These are phyloP conservation scores for Actenoides lindsayi DNA, from an alignment of 2,113 vertebrate genomes.

Conservation along the genomic window DNA sequence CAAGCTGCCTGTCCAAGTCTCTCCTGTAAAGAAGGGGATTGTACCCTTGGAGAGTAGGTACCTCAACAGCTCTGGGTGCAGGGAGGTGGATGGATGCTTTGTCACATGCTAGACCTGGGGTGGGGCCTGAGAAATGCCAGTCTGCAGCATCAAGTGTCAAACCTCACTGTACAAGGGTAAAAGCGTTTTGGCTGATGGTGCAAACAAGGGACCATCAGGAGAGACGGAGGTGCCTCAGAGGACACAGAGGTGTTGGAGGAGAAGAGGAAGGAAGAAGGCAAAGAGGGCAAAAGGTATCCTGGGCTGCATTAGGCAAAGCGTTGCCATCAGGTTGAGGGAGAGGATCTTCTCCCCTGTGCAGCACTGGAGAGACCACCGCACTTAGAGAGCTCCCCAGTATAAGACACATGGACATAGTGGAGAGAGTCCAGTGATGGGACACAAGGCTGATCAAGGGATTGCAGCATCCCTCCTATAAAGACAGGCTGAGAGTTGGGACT, in stretches of 20 bases:
- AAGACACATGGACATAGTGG: too few relatives aligned
- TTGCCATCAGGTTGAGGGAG: too few relatives aligned
- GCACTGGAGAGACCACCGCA: too few relatives aligned
- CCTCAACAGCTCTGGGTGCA: neutral
- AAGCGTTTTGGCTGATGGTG: neutral
- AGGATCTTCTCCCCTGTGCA: too few relatives aligned
- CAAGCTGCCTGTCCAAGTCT: neutral
- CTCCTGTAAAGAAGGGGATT: neutral
- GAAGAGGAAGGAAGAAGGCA: too few relatives aligned
- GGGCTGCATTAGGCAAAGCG: too few relatives aligned
- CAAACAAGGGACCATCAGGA: neutral
- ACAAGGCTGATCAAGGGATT: too few relatives aligned
- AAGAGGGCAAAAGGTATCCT: too few relatives aligned
- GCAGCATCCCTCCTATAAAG: too few relatives aligned
- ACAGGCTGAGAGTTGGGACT: too few relatives aligned
- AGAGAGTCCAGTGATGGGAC: too few relatives aligned
- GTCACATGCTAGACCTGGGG: neutral
- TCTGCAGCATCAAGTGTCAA: neutral
- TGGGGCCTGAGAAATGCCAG: neutral
- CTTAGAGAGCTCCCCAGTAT: too few relatives aligned
- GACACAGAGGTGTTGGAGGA: neutral
- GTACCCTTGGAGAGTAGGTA: neutral
- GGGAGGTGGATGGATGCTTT: neutral
- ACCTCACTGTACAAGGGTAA: neutral
- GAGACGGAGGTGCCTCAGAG: neutral